Percentiles rank a stretch among this genome's conserved stretches.
Conservation (phyloP, 2,797 vertebrate species). For the Sebastes kiyomatsui region DNA sequence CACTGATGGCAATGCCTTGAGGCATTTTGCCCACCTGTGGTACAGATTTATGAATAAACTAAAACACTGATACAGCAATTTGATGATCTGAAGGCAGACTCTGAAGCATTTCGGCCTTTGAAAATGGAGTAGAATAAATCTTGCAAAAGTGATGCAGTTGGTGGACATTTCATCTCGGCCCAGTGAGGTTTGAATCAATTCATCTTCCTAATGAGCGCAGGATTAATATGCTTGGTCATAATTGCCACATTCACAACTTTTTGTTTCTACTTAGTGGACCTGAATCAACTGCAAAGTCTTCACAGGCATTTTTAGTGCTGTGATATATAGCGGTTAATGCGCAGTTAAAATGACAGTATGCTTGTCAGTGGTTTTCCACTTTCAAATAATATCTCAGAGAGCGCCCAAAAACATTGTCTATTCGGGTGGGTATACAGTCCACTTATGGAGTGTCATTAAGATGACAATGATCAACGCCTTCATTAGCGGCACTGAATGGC, state of each 20-base stretch:
- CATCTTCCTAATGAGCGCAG: slow-evolving; percentile 42
- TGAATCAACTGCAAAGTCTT: slow-evolving; percentile 9
- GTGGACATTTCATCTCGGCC: slow-evolving; percentile 7
- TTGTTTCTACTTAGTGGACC: slow-evolving; percentile 22
- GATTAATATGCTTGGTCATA: slow-evolving; percentile 44
- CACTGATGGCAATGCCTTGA: neutral
- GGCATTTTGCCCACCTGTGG: slow-evolving; percentile 1
- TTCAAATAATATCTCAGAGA: slow-evolving; percentile 26
- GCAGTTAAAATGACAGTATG: slow-evolving; percentile 6
- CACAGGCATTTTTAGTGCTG: neutral
- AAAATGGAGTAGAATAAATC: slow-evolving; percentile 14
- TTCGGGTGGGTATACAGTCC: slow-evolving; percentile 39
- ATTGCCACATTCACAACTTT: slow-evolving; percentile 37
- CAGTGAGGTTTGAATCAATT: slow-evolving; percentile 26
- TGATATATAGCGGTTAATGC: neutral
- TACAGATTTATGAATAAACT: slow-evolving; percentile 19
- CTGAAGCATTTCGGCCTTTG: neutral
- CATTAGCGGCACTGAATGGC: slow-evolving; percentile 67
- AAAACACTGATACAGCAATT: slow-evolving; percentile 10
- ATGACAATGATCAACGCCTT: slow-evolving; percentile 72
- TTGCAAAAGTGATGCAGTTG: slow-evolving; percentile 4
- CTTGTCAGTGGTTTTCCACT: slow-evolving; percentile 9
- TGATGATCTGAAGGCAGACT: slow-evolving; percentile 21
- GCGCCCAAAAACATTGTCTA: slow-evolving; percentile 29
- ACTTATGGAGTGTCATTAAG: slow-evolving; percentile 65